Evolutionary conservation across 2,113 vertebrate species (phyloP).

Genomic region (Oncorhynchus clarkii): DNA sequence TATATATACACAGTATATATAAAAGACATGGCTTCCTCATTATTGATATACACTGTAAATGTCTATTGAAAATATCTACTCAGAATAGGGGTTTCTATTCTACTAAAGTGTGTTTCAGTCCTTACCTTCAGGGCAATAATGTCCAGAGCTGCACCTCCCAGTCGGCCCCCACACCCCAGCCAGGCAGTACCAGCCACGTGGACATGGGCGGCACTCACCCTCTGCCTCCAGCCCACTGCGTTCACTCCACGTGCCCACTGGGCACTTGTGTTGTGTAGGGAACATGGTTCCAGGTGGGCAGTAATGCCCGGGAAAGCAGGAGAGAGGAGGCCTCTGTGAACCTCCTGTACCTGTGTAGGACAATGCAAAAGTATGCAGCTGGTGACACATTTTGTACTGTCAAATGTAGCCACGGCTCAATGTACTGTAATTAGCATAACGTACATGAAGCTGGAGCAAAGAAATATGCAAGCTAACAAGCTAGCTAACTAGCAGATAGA

Average conservation of each 20-base stretch:
- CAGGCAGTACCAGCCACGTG: conserved; percentile 81
- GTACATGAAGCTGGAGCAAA: background rate
- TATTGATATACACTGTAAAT: too few species aligned
- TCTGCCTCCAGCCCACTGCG: conserved; percentile 65
- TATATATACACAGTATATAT: too few species aligned
- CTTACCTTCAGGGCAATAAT: conserved; percentile 83
- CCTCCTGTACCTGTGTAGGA: conserved; percentile 76
- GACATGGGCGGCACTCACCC: conserved; percentile 74
- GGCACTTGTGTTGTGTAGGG: conserved; percentile 80
- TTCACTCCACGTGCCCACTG: conserved; percentile 84
- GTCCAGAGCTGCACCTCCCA: conserved; percentile 80
- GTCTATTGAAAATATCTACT: too few species aligned
- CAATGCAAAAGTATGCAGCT: background rate
- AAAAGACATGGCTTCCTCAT: too few species aligned
- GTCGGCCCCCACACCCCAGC: conserved; percentile 73
- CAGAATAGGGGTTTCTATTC: too few species aligned
- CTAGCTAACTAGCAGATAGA: background rate
- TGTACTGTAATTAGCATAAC: background rate
- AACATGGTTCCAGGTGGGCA: conserved; percentile 83
- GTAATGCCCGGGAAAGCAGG: conserved; percentile 83
- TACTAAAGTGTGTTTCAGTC: background rate
- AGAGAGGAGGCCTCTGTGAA: conserved; percentile 76
- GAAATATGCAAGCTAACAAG: background rate
- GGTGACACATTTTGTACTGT: background rate
- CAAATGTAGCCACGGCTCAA: background rate